Evolutionary conservation across 2,797 vertebrate species (phyloP).

Genomic region (Fundulus diaphanus): DNA sequence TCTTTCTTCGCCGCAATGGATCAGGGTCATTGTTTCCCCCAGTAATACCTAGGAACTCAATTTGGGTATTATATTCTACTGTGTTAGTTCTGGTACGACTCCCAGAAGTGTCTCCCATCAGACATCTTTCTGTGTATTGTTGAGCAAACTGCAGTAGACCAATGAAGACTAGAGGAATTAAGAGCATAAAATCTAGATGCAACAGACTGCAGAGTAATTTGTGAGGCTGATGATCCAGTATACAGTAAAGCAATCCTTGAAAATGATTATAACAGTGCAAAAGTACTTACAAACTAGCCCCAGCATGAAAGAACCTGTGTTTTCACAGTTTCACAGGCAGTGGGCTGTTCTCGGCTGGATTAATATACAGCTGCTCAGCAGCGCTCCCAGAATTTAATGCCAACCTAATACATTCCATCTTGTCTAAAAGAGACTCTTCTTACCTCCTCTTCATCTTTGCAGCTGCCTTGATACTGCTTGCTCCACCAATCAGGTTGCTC

Average conservation of each 20-base stretch:
- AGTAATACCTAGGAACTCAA: conserved; percentile 19
- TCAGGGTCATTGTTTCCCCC: conserved; percentile 21
- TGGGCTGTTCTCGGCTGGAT: conserved; percentile 28
- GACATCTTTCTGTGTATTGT: conserved; percentile 20
- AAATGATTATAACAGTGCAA: conserved; percentile 18
- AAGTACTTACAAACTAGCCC: conserved; percentile 1
- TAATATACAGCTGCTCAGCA: conserved; percentile 27
- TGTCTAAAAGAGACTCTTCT: conserved; percentile 46
- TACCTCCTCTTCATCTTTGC: conserved; percentile 56
- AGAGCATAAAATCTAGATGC: conserved; percentile 38
- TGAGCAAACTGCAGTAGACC: conserved; percentile 21
- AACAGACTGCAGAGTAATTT: conserved; percentile 14
- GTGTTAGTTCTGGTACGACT: conserved; percentile 17
- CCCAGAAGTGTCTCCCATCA: conserved; percentile 22
- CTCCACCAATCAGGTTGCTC: conserved; percentile 60
- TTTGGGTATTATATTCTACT: conserved; percentile 7
- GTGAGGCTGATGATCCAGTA: conserved; percentile 17
- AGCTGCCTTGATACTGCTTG: conserved; percentile 49
- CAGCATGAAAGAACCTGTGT: conserved; percentile 18
- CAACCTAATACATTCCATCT: conserved; percentile 51
- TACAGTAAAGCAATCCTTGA: neutral
- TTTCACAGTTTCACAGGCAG: conserved; percentile 21
- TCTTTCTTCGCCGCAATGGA: neutral
- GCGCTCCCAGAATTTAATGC: conserved; percentile 36
- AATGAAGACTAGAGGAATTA: conserved; percentile 30